Conservation (phyloP, 2,888 invertebrate species). For the Heliconius ethilla region DNA sequence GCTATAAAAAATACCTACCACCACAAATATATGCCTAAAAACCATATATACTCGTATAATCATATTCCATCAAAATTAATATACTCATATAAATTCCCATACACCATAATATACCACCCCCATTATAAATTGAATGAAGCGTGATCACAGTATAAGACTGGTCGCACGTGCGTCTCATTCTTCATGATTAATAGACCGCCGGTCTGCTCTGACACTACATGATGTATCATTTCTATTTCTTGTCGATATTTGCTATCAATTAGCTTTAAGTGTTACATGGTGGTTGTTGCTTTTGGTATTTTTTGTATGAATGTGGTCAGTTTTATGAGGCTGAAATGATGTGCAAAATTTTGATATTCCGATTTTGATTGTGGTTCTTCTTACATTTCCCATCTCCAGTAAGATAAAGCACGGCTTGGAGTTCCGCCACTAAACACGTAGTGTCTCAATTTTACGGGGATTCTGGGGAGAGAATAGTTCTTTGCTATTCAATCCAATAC, state of each 20-base stretch:
- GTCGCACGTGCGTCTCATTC: slow-evolving; percentile 64
- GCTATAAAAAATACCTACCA: too few species aligned
- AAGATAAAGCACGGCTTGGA: not conserved
- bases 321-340: not conserved
- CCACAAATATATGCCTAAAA: too few species aligned
- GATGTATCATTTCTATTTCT: slow-evolving; percentile 79
- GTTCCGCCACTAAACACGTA: not conserved
- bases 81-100: slow-evolving; percentile 16
- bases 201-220: slow-evolving; percentile 72
- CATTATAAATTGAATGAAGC: slow-evolving; percentile 44
- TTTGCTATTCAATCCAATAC: not conserved
- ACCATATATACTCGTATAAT: not conserved
- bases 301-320: not conserved
- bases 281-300: not conserved
- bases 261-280: too few species aligned
- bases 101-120: slow-evolving; percentile 43
- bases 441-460: not conserved
- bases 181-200: slow-evolving; percentile 71
- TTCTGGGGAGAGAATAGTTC: not conserved
- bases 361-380: too few species aligned
- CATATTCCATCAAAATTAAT: not conserved
- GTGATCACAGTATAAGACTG: slow-evolving; percentile 65
- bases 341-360: too few species aligned
- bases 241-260: slow-evolving; percentile 68
- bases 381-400: not conserved